Evolutionary conservation across 2,113 vertebrate genomes (phyloP).

Genomic region (Stercorarius parasiticus): DNA sequence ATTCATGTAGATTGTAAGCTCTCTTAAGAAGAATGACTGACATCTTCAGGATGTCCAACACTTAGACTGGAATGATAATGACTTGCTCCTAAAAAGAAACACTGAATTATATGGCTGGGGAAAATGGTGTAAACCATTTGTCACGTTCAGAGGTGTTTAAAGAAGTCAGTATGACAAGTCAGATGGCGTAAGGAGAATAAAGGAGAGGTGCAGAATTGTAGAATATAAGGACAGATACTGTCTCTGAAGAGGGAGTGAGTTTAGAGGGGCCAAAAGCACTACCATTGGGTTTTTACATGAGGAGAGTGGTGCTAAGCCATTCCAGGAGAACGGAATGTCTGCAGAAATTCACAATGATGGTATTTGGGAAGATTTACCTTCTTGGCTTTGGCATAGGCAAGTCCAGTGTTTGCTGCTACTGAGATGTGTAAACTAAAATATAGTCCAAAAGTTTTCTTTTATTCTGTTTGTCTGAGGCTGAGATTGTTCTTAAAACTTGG

Average conservation of each 20-base stretch:
- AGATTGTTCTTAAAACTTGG: neutral
- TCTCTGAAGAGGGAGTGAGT: neutral
- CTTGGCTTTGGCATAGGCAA: neutral
- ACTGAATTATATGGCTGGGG: neutral
- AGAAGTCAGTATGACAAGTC: neutral
- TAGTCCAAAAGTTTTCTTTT: neutral
- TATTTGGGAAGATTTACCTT: neutral
- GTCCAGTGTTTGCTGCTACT: neutral
- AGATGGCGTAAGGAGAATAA: neutral
- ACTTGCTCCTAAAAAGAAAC: neutral
- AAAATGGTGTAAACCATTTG: neutral
- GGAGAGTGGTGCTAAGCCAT: neutral
- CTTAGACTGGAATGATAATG: neutral
- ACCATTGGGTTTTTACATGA: neutral
- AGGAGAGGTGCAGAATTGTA: neutral
- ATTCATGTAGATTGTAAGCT: neutral
- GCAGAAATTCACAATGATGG: neutral
- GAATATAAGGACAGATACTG: neutral
- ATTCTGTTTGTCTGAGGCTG: neutral
- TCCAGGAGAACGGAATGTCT: neutral
- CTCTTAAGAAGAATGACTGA: neutral
- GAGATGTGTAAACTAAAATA: neutral
- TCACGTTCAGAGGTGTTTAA: neutral
- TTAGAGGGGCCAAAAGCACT: neutral
- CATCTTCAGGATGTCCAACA: neutral